phyloP scores from a whole-genome alignment of 2,797 vertebrate species.

The Coluber constrictor region DNA sequence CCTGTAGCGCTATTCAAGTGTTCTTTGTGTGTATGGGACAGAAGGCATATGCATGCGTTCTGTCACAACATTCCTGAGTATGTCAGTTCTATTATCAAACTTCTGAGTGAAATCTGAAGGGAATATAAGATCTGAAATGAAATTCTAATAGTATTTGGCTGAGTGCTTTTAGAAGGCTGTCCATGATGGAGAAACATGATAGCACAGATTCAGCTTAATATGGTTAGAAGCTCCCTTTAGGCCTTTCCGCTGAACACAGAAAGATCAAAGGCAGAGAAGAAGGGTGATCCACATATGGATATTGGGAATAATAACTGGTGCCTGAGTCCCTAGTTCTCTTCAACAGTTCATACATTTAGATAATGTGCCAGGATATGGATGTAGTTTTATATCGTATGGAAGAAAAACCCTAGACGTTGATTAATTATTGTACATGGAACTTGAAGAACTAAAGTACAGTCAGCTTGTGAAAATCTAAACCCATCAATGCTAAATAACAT shows the following conservation, averaged over 20 bases:
- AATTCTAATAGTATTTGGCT: neutral
- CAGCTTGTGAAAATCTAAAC: neutral
- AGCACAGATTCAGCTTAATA: neutral
- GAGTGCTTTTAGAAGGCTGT: neutral
- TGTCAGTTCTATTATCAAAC: neutral
- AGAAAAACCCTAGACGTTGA: neutral
- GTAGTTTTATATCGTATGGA: neutral
- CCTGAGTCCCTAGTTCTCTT: neutral
- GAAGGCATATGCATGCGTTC: neutral
- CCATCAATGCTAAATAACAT: neutral
- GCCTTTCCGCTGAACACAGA: neutral
- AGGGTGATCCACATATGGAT: neutral
- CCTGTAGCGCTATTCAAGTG: neutral
- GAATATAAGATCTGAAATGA: neutral
- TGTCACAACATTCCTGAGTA: neutral
- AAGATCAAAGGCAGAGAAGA: neutral
- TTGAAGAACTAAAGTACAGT: neutral
- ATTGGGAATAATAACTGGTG: neutral
- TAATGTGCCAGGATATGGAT: neutral
- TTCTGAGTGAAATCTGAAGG: neutral
- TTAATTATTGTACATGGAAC: neutral
- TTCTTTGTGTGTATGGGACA: neutral
- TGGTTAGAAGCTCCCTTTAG: neutral
- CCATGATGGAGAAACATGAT: neutral
- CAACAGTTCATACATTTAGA: neutral